Percentiles rank a stretch among this genome's conserved stretches.
These are phyloP conservation scores for Chironomus striatipennis DNA, from an alignment of 1,140 invertebrate species.

Conservation along the genomic window DNA sequence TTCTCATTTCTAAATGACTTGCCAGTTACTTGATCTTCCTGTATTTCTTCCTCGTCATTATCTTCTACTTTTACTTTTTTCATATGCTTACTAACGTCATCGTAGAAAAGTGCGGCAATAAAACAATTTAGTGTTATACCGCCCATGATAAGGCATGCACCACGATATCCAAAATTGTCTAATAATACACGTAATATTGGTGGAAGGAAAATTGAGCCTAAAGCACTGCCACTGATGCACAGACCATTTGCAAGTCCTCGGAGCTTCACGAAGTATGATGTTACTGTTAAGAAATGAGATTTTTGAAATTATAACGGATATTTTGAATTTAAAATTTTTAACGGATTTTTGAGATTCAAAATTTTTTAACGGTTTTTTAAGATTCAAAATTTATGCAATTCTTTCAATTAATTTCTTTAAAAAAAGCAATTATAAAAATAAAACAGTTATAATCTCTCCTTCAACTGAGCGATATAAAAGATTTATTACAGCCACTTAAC, in stretches of 20 bases:
- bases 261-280: slow-evolving; percentile 73
- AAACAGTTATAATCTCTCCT: too few relatives aligned
- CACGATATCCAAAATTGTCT: slow-evolving; percentile 64
- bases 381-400: too few relatives aligned
- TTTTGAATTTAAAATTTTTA: too few relatives aligned
- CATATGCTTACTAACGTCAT: slow-evolving; percentile 73
- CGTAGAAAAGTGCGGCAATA: slow-evolving; percentile 72
- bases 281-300: slow-evolving; percentile 43
- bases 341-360: too few relatives aligned
- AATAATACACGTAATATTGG: slow-evolving; percentile 62
- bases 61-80: slow-evolving; percentile 43
- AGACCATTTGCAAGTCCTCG: slow-evolving; percentile 80
- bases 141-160: slow-evolving; percentile 71
- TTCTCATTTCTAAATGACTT: background rate
- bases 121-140: slow-evolving; percentile 74
- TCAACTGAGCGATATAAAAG: too few relatives aligned
- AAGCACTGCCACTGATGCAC: slow-evolving; percentile 79
- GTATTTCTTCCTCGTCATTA: slow-evolving; percentile 41
- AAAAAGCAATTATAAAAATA: too few relatives aligned
- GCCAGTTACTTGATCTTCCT: slow-evolving; percentile 38
- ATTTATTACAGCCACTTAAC: background rate
- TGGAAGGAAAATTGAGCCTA: slow-evolving; percentile 71
- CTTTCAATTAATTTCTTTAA: too few relatives aligned
- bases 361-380: too few relatives aligned
- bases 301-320: too few relatives aligned